Evolutionary conservation across 1,140 invertebrate species (phyloP).

Genomic region (Drosophila miranda): DNA sequence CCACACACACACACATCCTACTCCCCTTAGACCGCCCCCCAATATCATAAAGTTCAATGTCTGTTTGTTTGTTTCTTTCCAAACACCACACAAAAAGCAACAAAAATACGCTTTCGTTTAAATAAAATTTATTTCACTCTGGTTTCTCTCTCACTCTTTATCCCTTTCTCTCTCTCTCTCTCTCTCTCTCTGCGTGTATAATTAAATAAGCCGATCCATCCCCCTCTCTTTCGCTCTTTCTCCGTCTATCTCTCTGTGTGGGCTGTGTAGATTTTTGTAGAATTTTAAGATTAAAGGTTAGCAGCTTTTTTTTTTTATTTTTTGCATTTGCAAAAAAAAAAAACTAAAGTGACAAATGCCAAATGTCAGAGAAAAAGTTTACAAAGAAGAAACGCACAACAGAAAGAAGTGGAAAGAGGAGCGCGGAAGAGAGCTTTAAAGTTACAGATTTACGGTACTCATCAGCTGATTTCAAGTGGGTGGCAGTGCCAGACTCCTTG

Average conservation of each 20-base stretch:
- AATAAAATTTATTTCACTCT: conserved; percentile 49
- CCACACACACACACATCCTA: conserved; percentile 36
- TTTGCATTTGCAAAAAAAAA: conserved; percentile 18
- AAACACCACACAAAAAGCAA: conserved; percentile 18
- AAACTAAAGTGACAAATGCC: conserved; percentile 49
- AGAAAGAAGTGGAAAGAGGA: neutral
- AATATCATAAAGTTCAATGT: conserved; percentile 68
- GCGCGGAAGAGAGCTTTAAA: neutral
- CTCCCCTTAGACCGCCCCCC: conserved; percentile 1
- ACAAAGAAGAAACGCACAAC: conserved; percentile 13
- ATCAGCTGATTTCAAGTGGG: conserved; percentile 48
- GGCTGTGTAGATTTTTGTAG: conserved; percentile 21
- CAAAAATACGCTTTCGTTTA: conserved; percentile 31
- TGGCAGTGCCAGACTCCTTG: too few species aligned
- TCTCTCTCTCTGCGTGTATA: conserved; percentile 33
- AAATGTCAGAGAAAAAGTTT: conserved; percentile 52
- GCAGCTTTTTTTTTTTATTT: conserved; percentile 39
- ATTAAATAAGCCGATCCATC: conserved; percentile 36
- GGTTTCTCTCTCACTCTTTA: conserved; percentile 1
- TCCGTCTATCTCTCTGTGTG: conserved; percentile 10
- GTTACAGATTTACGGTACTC: conserved; percentile 2
- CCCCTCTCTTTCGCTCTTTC: conserved; percentile 4
- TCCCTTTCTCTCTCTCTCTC: conserved; percentile 6
- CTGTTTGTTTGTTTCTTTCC: conserved; percentile 20
- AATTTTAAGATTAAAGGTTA: conserved; percentile 51